Percentiles rank a stretch among this genome's conserved stretches.
Evolutionary conservation across 1,140 invertebrate genomes (phyloP).

Genomic region (Papilio machaon): DNA sequence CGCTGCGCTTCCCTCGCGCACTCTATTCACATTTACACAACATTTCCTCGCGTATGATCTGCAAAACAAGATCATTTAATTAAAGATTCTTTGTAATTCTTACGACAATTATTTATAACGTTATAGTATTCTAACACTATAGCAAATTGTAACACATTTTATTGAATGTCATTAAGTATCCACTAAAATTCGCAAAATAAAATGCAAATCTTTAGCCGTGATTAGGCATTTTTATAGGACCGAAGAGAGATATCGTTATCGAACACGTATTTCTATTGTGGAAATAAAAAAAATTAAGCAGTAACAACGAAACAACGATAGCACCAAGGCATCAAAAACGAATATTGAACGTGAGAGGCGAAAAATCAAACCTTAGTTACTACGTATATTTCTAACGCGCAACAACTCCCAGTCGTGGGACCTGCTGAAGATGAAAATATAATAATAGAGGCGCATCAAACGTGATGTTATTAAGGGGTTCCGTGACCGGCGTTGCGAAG

Average conservation of each 20-base stretch:
- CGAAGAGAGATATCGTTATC: not conserved
- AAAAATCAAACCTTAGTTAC: constrained; percentile 58
- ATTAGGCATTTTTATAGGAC: not conserved
- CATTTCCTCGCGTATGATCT: not conserved
- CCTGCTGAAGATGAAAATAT: constrained; percentile 79
- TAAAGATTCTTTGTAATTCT: not conserved
- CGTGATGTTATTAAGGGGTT: constrained; percentile 80
- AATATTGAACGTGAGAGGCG: constrained; percentile 53
- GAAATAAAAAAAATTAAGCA: not conserved
- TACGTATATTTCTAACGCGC: constrained; percentile 61
- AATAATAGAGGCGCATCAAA: constrained; percentile 81
- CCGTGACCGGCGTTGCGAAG: constrained; percentile 74
- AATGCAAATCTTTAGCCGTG: not conserved
- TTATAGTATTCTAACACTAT: not conserved
- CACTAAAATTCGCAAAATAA: no score
- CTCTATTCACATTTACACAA: constrained; percentile 41
- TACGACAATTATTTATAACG: not conserved
- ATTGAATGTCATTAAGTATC: constrained; percentile 17
- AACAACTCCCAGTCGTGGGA: constrained; percentile 72
- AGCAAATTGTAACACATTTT: not conserved
- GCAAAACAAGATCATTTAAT: constrained; percentile 29
- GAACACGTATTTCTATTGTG: constrained; percentile 18
- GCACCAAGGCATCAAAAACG: constrained; percentile 40
- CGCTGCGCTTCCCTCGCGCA: constrained; percentile 44
- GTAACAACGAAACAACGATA: not conserved